These are phyloP conservation scores for Dromius quadrimaculatus DNA, from an alignment of 2,888 invertebrate genomes.

Conservation along the genomic window DNA sequence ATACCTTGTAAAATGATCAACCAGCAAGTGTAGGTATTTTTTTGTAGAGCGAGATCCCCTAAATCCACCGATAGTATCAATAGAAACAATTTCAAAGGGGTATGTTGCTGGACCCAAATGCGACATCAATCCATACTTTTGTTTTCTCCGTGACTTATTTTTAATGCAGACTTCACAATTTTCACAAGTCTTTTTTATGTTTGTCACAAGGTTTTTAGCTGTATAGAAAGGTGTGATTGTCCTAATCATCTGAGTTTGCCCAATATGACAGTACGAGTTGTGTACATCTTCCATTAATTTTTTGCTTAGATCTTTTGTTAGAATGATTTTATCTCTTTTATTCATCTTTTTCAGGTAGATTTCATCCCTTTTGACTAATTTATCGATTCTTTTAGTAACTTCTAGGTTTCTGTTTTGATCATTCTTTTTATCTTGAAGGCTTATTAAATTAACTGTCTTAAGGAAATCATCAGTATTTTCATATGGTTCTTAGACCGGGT, in stretches of 20 bases:
- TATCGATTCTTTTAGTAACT: slow-evolving; percentile 6
- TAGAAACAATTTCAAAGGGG: slow-evolving; percentile 58
- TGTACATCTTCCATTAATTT: slow-evolving; percentile 43
- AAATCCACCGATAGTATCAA: slow-evolving; percentile 59
- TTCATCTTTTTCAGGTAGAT: slow-evolving; percentile 20
- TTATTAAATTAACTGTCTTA: slow-evolving; percentile 32
- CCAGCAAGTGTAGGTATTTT: slow-evolving; percentile 54
- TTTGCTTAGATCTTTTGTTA: slow-evolving; percentile 40
- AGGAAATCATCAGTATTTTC: slow-evolving; percentile 17
- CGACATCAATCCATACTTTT: slow-evolving; percentile 56
- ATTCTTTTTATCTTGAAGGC: not conserved
- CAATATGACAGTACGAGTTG: slow-evolving; percentile 16
- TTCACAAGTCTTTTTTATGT: slow-evolving; percentile 42
- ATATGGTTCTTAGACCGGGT: slow-evolving; percentile 48
- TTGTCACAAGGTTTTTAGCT: slow-evolving; percentile 41
- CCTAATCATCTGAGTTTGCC: slow-evolving; percentile 3
- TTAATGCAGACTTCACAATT: slow-evolving; percentile 54
- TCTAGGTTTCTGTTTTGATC: slow-evolving; percentile 28
- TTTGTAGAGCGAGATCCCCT: slow-evolving; percentile 55
- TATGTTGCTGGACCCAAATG: too few relatives aligned
- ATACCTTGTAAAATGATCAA: slow-evolving; percentile 58
- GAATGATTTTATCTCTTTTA: slow-evolving; percentile 22
- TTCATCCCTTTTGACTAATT: slow-evolving; percentile 2
- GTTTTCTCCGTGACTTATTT: slow-evolving; percentile 57
- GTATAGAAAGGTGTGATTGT: not conserved